A percentile compares a stretch with the other conserved stretches of the same genome.
These are phyloP conservation scores for Bombus fervidus DNA, from an alignment of 1,140 invertebrate species.

Conservation along the genomic window DNA sequence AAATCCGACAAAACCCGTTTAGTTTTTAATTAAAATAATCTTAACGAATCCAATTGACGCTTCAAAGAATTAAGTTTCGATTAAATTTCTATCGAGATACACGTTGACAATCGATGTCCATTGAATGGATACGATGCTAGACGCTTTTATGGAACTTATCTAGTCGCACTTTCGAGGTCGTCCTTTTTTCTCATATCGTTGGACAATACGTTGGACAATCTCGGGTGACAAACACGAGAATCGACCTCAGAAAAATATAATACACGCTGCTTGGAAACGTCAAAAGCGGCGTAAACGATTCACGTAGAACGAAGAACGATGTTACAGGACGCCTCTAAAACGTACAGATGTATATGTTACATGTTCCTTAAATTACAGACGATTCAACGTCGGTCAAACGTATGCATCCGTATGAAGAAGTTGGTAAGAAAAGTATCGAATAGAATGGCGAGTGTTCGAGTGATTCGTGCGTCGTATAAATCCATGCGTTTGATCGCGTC, in stretches of 20 bases:
- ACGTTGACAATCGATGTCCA: background rate
- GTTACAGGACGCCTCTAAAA: slow-evolving; percentile 51
- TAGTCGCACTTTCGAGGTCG: background rate
- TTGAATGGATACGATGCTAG: background rate
- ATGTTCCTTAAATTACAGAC: slow-evolving; percentile 29
- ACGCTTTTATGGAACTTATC: background rate
- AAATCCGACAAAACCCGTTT: background rate
- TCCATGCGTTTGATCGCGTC: background rate
- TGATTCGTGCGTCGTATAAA: background rate
- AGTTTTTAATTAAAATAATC: background rate
- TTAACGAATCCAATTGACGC: background rate
- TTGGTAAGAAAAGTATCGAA: slow-evolving; percentile 24
- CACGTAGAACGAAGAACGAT: slow-evolving; percentile 20
- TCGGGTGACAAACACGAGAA: background rate
- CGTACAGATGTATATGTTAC: slow-evolving; percentile 31
- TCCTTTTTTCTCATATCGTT: background rate
- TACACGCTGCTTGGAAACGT: background rate
- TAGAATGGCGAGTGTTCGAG: slow-evolving; percentile 22
- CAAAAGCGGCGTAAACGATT: slow-evolving; percentile 23
- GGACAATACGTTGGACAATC: background rate
- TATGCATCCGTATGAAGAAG: background rate
- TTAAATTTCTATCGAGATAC: background rate
- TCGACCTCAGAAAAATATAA: background rate
- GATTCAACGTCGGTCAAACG: slow-evolving; percentile 23
- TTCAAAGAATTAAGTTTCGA: slow-evolving; percentile 18